Percentiles rank a stretch among this genome's conserved stretches.
Evolutionary conservation across 2,888 invertebrate genomes (phyloP).

Genomic region (Dicyrtomina minuta): DNA sequence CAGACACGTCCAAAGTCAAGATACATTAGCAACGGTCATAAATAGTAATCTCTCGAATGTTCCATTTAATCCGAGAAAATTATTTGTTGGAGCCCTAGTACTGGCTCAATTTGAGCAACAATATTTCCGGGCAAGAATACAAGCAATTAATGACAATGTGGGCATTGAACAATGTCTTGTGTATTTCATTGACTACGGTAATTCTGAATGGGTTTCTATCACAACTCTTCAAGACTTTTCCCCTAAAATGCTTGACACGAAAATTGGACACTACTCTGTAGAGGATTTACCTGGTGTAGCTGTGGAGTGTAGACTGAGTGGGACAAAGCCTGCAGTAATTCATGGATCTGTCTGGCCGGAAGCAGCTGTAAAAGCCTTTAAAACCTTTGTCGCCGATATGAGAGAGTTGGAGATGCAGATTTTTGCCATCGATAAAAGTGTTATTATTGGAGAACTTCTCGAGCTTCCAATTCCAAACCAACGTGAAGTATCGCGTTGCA

Average conservation of each 20-base stretch:
- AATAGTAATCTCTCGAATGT: constrained; percentile 24
- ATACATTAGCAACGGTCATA: constrained; percentile 33
- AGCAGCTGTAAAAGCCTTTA: constrained; percentile 35
- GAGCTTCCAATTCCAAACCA: constrained; percentile 47
- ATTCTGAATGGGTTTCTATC: constrained; percentile 56
- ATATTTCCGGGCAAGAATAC: constrained; percentile 46
- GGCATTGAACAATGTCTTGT: constrained; percentile 60
- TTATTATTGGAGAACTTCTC: constrained; percentile 68
- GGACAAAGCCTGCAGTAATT: constrained; percentile 44
- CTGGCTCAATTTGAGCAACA: constrained; percentile 42
- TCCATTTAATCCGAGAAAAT: constrained; percentile 19
- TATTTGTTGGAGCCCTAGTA: constrained; percentile 39
- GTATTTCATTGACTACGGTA: constrained; percentile 79
- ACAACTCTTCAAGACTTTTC: constrained; percentile 34
- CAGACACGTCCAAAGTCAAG: constrained; percentile 16
- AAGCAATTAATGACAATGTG: constrained; percentile 13
- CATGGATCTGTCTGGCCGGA: constrained; percentile 46
- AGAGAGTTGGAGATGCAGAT: constrained; percentile 57
- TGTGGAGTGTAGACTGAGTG: constrained; percentile 47
- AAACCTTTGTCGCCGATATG: constrained; percentile 32
- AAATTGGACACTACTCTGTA: background rate
- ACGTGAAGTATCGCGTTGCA: background rate
- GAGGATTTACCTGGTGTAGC: constrained; percentile 32
- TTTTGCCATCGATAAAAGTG: constrained; percentile 75
- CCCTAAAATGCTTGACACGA: constrained; percentile 24